Base-by-base conservation (phyloP, 2,797 vertebrate species). In the Peromyscus melanophrys region DNA sequence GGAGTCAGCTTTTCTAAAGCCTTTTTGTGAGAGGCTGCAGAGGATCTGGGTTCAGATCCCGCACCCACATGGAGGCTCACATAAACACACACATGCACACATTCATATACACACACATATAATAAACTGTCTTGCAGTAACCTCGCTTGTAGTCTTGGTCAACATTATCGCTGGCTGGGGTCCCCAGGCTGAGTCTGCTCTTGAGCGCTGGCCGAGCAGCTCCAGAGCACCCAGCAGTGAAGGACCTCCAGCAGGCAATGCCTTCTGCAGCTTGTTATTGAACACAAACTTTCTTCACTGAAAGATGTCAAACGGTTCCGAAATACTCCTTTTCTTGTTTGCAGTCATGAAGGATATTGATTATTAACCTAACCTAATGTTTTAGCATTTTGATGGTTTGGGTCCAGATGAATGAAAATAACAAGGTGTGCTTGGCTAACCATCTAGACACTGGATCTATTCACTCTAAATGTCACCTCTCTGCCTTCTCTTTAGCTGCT, bases 371-470 rank as follows among this genome's bases (percentile, higher is more conserved):
- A 78, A 83, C 2, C 87, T 81, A 87, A 80, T 5, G 23, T n/a
- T 67, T 89, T 94, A 81, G 73, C 43, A 75, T 87, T 92, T 90
- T 76, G 75, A 27, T 85, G 31, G 43, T n/a, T 71, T 65, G 84
- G 69, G 43, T 89, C 10, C 59, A 96, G 27, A 93, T 81, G 17
- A 19, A 3, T 29, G 29, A 55, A 69, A 37, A 87, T 9, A 63
- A 17, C 61, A 91, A 78, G 34, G 63, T 87, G 25, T 57, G 27
- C 69, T 16, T 69, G 57, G 82, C 31, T 65, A 77, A 80, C 14
- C 19, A 61, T 73, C 63, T 61, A 49, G 57, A 90, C 65, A 84
- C 4, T 49, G n/a, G 25, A 87, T 73, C 59, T 84, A 23, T 76
- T 46, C 34, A 23, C 75, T 69, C 27, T 67, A 86, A 82, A 71